Percentiles rank a stretch among this genome's conserved stretches.
Conservation (phyloP, 2,888 invertebrate genomes). For the Macropis europaea region DNA sequence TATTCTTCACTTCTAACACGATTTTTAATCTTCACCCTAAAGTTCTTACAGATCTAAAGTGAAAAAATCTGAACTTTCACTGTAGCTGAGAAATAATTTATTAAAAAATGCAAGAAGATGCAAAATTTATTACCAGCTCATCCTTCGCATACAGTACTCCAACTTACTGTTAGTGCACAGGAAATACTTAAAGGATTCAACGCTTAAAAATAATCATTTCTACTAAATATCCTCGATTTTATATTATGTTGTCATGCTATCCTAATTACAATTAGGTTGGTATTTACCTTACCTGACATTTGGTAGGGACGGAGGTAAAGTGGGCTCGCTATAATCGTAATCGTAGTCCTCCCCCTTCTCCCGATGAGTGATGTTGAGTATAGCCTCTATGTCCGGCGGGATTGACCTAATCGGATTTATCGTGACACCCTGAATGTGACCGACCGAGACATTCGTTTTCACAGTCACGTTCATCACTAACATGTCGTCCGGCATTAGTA, state of each 20-base stretch:
- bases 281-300: slow-evolving; percentile 85
- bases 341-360: slow-evolving; percentile 84
- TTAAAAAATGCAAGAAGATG: too few relatives aligned
- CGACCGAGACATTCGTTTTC: slow-evolving; percentile 76
- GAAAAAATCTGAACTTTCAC: too few relatives aligned
- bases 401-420: slow-evolving; percentile 77
- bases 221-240: too few relatives aligned
- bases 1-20: not conserved
- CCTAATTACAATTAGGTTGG: not conserved
- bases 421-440: slow-evolving; percentile 81
- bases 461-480: slow-evolving; percentile 83
- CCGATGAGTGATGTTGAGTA: slow-evolving; percentile 80
- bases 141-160: too few relatives aligned
- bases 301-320: slow-evolving; percentile 90
- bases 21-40: not conserved
- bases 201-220: too few relatives aligned
- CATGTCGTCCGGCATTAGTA: slow-evolving; percentile 80
- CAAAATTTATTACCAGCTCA: too few relatives aligned
- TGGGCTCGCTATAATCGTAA: slow-evolving; percentile 86
- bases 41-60: too few relatives aligned
- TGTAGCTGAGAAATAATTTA: too few relatives aligned
- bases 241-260: too few relatives aligned
- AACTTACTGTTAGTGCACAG: too few relatives aligned
- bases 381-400: slow-evolving; percentile 80
- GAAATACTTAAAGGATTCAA: too few relatives aligned